phyloP scores from a whole-genome alignment of 2,113 vertebrate species.

The Eubucco bourcierii region DNA sequence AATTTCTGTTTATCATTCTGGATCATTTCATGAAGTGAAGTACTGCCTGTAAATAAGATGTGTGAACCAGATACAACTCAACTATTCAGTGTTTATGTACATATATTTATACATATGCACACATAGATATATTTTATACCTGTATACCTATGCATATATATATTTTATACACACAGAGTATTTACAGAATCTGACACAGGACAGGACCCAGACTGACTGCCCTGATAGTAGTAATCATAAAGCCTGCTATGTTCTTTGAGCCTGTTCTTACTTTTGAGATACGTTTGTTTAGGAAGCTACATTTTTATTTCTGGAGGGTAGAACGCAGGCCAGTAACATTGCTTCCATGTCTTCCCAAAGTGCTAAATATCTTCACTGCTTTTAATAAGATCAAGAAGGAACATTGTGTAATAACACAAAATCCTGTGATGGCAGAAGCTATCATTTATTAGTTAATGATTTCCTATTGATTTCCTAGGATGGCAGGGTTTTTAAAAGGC shows the following conservation, averaged over 20 bases:
- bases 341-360: background rate
- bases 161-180: no score
- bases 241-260: background rate
- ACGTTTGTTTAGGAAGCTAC: background rate
- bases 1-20: background rate
- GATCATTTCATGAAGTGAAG: background rate
- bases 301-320: background rate
- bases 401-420: background rate
- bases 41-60: background rate
- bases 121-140: no score
- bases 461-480: conserved; percentile 25
- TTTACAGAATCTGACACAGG: background rate
- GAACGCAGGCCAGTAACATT: background rate
- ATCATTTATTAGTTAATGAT: background rate
- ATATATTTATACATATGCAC: no score
- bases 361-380: background rate
- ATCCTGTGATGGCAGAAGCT: background rate
- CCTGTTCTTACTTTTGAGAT: background rate
- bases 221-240: background rate
- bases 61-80: background rate
- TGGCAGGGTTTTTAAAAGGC: background rate
- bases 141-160: no score
- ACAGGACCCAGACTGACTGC: background rate
- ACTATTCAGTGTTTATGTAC: background rate
- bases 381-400: background rate